Evolutionary conservation across 2,888 invertebrate species (phyloP).

Genomic region (Pristionchus japonicus): DNA sequence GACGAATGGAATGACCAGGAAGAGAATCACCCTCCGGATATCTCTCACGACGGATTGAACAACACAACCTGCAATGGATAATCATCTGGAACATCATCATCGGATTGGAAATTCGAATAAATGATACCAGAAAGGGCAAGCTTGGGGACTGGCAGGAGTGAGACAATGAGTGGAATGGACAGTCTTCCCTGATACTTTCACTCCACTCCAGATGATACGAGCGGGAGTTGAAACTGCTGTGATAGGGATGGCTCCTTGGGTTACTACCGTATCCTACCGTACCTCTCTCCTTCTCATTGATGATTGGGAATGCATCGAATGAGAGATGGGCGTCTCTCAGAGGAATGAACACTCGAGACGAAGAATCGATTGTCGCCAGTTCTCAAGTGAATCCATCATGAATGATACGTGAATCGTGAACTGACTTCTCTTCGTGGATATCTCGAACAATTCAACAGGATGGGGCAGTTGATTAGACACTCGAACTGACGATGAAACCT

Average conservation of each 20-base stretch:
- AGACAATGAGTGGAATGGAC: slow-evolving; percentile 31
- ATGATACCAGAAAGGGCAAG: background rate
- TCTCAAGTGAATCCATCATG: slow-evolving; percentile 33
- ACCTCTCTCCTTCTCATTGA: slow-evolving; percentile 46
- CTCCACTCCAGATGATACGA: slow-evolving; percentile 36
- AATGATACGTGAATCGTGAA: background rate
- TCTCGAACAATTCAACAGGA: slow-evolving; percentile 57
- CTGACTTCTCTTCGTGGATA: slow-evolving; percentile 48
- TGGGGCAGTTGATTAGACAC: slow-evolving; percentile 58
- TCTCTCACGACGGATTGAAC: slow-evolving; percentile 82
- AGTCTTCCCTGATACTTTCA: slow-evolving; percentile 19
- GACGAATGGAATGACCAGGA: slow-evolving; percentile 89
- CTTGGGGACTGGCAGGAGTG: background rate
- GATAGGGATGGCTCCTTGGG: background rate
- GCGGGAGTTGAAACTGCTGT: background rate
- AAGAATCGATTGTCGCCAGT: slow-evolving; percentile 47
- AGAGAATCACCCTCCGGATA: slow-evolving; percentile 82
- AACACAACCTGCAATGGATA: slow-evolving; percentile 85
- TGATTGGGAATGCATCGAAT: slow-evolving; percentile 47
- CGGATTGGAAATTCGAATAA: no score
- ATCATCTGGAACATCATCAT: no score
- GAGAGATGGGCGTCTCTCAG: slow-evolving; percentile 47
- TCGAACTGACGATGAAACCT: slow-evolving; percentile 46
- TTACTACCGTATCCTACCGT: background rate
- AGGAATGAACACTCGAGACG: slow-evolving; percentile 36